Evolutionary conservation across 1,140 invertebrate genomes (phyloP).

Genomic region (Cydia fagiglandana): DNA sequence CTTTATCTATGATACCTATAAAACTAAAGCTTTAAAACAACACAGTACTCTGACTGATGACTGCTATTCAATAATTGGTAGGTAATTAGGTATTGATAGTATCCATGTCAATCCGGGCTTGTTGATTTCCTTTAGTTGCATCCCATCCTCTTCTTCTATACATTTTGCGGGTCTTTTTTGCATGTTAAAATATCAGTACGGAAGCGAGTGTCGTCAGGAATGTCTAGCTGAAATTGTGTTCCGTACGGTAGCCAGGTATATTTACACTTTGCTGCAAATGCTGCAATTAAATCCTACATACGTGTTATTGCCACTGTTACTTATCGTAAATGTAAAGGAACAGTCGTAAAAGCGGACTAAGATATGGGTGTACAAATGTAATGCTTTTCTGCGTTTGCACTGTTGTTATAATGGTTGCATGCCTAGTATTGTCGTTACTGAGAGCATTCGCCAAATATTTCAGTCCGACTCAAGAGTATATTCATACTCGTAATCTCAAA

Average conservation of each 20-base stretch:
- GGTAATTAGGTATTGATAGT: too few species aligned
- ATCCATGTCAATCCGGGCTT: too few species aligned
- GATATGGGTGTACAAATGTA: background rate
- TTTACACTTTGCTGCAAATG: background rate
- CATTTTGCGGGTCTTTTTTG: too few species aligned
- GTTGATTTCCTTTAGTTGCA: too few species aligned
- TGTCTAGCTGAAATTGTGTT: background rate
- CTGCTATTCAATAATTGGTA: too few species aligned
- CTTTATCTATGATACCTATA: background rate
- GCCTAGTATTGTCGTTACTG: background rate
- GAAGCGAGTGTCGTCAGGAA: too few species aligned
- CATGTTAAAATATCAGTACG: too few species aligned
- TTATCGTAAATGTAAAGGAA: background rate
- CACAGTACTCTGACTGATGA: too few species aligned
- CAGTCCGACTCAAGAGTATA: too few species aligned
- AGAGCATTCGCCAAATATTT: background rate
- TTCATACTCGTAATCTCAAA: too few species aligned
- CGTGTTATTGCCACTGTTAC: background rate
- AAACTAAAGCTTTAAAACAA: background rate
- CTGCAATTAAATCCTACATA: background rate
- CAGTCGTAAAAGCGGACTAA: background rate
- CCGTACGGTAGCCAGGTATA: background rate
- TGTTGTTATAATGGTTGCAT: background rate
- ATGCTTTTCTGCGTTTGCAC: background rate
- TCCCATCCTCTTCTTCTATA: too few species aligned